Evolutionary conservation across 2,113 vertebrate genomes (phyloP), one percentile per base, ranked within the genome.

Genomic region (Podarcis cretensis): DNA sequence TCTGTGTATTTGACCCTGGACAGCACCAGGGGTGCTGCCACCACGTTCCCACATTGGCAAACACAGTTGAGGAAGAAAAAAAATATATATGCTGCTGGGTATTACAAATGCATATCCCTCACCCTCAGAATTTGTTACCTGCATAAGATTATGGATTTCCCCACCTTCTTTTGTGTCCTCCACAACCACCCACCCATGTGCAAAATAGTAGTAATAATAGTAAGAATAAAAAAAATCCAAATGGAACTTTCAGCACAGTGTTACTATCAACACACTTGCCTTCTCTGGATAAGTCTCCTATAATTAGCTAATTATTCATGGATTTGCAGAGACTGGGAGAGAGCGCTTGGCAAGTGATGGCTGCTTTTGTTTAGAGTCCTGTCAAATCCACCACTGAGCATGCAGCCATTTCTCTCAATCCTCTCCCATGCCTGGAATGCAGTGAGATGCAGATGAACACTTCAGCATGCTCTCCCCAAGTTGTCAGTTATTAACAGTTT

Each of bases 241-340:
- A 20, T 37, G 32, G 32, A 74, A 32, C 16, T 74, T 74, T 35
- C 12, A 8, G 73, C 13, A 74, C 12, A 74, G 32, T 18, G 20
- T 74, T 35, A 25, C 8, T 18, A 74, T 18, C n/a, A n/a, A 74
- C n/a, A 74, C 32, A 35, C 18, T n/a, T 74, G 73, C 16, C 6
- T 89, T 18, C 57, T 68, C 40, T 35, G 59, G 59, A 37, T 30
- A 59, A 25, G 57, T 86, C n/a, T 37, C 18, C 37, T 65, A 68
- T 66, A 81, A 85, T 66, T 76, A 89, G 59, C 40, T 23, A 86
- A 89, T 82, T 81, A 75, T 48, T 66, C 40, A 74, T 43, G 30
- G 40, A 59, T 80, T 85, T 75, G 37, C 35, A n/a, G 21, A 76
- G 54, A 76, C 16, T 4, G 13, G 71, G 73, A 54, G 54, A 35